phyloP scores from a whole-genome alignment of 1,140 invertebrate species.

The Bathynomus jamesi region DNA sequence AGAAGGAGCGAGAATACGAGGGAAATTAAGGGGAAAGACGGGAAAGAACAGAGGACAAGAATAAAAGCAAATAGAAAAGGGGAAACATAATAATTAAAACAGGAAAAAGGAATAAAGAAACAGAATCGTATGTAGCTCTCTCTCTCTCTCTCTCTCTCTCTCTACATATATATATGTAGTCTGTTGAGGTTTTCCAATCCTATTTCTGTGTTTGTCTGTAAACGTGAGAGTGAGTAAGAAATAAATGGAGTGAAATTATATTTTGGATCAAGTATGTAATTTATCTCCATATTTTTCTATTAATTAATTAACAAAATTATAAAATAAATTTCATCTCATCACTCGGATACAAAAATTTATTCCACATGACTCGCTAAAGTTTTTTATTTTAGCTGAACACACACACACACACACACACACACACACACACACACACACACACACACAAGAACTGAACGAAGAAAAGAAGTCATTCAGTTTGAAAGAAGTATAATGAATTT shows the following conservation, averaged over 20 bases:
- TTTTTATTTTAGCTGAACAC: no score
- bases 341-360: background rate
- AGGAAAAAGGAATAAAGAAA: background rate
- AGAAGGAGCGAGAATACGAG: background rate
- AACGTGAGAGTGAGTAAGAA: no score
- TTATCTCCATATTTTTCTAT: background rate
- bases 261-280: no score
- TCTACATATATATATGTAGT: background rate
- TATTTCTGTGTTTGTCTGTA: background rate
- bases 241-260: no score
- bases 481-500: background rate
- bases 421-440: no score
- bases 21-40: background rate
- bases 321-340: background rate
- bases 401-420: no score
- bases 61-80: background rate
- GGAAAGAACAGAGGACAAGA: background rate
- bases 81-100: background rate
- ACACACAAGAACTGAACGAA: background rate
- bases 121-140: background rate
- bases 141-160: background rate
- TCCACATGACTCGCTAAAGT: no score
- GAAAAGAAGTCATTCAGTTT: background rate
- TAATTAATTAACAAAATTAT: background rate
- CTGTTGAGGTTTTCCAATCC: background rate